These are phyloP conservation scores for Stenodema calcarata DNA, from an alignment of 2,888 invertebrate species.

Conservation along the genomic window DNA sequence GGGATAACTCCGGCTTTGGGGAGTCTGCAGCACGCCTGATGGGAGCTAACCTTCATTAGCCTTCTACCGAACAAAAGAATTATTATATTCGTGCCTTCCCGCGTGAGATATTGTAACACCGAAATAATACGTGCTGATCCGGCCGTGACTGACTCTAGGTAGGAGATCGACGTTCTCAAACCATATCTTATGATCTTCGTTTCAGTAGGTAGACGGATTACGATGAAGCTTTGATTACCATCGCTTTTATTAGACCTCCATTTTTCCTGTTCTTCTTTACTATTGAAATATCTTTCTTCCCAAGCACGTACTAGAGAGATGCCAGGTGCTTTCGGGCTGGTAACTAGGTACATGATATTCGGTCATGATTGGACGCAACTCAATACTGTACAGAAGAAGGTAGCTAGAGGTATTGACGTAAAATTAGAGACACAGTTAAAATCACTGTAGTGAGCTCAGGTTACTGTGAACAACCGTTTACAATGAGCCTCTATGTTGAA, in stretches of 20 bases:
- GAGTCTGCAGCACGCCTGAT: slow-evolving; percentile 2
- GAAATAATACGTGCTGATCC: slow-evolving; percentile 28
- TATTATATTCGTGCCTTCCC: slow-evolving; percentile 35
- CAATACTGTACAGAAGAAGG: too few species aligned
- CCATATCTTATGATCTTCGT: background rate
- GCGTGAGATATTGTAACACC: slow-evolving; percentile 45
- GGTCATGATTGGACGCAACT: too few species aligned
- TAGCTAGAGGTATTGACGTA: too few species aligned
- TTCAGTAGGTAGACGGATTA: background rate
- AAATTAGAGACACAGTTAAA: too few species aligned
- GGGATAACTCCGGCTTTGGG: background rate
- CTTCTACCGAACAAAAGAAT: slow-evolving; percentile 31
- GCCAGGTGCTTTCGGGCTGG: too few species aligned
- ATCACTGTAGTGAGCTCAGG: too few species aligned
- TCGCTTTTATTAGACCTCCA: background rate
- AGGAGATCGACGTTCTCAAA: background rate
- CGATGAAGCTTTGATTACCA: background rate
- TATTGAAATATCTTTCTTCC: background rate
- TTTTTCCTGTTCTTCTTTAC: background rate
- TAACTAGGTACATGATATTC: too few species aligned
- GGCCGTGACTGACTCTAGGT: slow-evolving; percentile 37
- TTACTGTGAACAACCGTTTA: too few species aligned
- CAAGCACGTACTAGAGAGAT: background rate
- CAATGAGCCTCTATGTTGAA: too few species aligned
- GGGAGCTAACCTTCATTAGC: slow-evolving; percentile 38